Conservation (phyloP, 2,888 invertebrate species). For the Mechanitis mazaeus region DNA sequence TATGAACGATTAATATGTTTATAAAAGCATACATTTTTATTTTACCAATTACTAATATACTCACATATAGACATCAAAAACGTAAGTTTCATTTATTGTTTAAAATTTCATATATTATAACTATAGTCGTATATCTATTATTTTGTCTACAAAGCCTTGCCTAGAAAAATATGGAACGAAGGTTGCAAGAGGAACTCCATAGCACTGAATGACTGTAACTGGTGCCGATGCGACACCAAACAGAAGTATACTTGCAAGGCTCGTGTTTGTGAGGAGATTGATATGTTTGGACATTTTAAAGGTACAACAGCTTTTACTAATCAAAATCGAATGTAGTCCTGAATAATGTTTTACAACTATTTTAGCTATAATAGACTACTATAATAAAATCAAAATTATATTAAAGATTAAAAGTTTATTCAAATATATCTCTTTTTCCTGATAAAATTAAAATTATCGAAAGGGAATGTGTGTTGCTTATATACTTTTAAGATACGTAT, state of each 20-base stretch:
- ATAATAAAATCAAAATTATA: too few relatives aligned
- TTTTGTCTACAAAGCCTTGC: slow-evolving; percentile 35
- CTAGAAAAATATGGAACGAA: slow-evolving; percentile 40
- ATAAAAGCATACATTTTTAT: slow-evolving; percentile 8
- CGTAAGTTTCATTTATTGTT: slow-evolving; percentile 37
- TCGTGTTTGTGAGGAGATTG: slow-evolving; percentile 47
- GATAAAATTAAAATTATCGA: too few relatives aligned
- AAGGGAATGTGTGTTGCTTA: too few relatives aligned
- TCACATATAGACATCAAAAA: slow-evolving; percentile 33
- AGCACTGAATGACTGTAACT: slow-evolving; percentile 62
- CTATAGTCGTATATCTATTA: neutral
- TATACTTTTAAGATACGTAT: too few relatives aligned
- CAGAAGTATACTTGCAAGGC: slow-evolving; percentile 44
- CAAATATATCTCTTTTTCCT: neutral
- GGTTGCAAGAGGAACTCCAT: slow-evolving; percentile 36
- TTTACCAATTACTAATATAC: slow-evolving; percentile 14
- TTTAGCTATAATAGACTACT: too few relatives aligned
- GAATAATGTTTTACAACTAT: too few relatives aligned
- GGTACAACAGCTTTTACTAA: slow-evolving; percentile 36
- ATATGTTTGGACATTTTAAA: slow-evolving; percentile 67
- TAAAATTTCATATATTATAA: too few relatives aligned
- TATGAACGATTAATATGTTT: neutral
- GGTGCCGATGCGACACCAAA: slow-evolving; percentile 47
- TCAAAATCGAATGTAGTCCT: too few relatives aligned
- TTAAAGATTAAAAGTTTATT: neutral